Conservation (phyloP, 2,888 invertebrate genomes). For the Bursaphelenchus okinawaensis region DNA sequence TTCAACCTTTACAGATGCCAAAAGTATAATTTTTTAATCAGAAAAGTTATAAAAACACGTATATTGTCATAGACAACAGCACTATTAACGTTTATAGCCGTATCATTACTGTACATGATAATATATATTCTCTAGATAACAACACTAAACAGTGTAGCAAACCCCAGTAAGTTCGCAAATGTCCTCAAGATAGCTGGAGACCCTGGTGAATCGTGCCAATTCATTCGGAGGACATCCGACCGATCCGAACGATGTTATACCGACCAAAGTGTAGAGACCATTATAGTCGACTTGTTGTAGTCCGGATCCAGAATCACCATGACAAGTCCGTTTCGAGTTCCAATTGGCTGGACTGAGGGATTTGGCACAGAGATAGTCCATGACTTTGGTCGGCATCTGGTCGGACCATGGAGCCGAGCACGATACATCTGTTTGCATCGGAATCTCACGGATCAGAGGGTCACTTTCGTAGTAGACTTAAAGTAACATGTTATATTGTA, state of each 20-base stretch:
- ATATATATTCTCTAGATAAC: too few relatives aligned
- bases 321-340: slow-evolving; percentile 46
- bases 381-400: slow-evolving; percentile 39
- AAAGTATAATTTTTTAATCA: too few relatives aligned
- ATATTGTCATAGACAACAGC: too few relatives aligned
- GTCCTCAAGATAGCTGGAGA: slow-evolving; percentile 37
- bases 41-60: too few relatives aligned
- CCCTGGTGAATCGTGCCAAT: slow-evolving; percentile 49
- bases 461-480: slow-evolving; percentile 46
- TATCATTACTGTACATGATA: too few relatives aligned
- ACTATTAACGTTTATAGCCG: too few relatives aligned
- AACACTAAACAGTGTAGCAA: slow-evolving; percentile 36
- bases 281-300: slow-evolving; percentile 41
- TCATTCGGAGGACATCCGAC: slow-evolving; percentile 53
- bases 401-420: slow-evolving; percentile 49
- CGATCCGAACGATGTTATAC: slow-evolving; percentile 54
- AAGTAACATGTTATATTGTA: not conserved
- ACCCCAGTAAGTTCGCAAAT: slow-evolving; percentile 49
- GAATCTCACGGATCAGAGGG: slow-evolving; percentile 47
- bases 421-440: slow-evolving; percentile 43
- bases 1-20: too few relatives aligned
- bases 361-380: slow-evolving; percentile 51
- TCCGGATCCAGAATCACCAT: slow-evolving; percentile 52
- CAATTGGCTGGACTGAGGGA: slow-evolving; percentile 41
- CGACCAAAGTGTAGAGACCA: slow-evolving; percentile 31